Percentiles rank a stretch among this genome's conserved stretches.
These are phyloP conservation scores for Argya squamiceps DNA, from an alignment of 2,797 vertebrate genomes.

Conservation along the genomic window DNA sequence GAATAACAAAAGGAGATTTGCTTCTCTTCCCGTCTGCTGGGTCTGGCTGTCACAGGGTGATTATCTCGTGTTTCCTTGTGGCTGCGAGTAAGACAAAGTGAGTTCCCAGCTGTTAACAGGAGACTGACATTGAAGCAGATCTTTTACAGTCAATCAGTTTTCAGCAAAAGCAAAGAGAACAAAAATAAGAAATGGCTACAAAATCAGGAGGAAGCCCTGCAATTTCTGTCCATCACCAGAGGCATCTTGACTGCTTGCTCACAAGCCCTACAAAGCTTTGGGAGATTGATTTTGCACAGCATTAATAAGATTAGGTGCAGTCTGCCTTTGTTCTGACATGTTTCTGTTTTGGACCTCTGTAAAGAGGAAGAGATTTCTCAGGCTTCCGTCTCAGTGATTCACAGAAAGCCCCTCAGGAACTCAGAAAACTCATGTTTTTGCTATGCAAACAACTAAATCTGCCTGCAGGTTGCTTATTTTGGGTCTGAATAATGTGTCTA, in stretches of 20 bases:
- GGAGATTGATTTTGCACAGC: conserved; percentile 7
- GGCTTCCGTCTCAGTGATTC: neutral
- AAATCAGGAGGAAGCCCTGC: neutral
- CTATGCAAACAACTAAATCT: neutral
- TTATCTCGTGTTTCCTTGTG: conserved; percentile 43
- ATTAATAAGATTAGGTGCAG: conserved; percentile 13
- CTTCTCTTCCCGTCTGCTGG: neutral
- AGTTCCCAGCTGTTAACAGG: conserved; percentile 33
- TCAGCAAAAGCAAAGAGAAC: neutral
- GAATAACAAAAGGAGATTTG: neutral
- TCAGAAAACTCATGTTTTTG: neutral
- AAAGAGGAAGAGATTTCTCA: neutral
- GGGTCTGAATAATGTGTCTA: neutral
- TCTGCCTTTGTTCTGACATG: neutral
- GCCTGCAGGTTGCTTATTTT: neutral
- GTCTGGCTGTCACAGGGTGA: conserved; percentile 38
- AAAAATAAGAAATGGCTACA: conserved; percentile 21
- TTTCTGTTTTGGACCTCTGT: neutral
- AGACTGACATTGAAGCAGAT: conserved; percentile 35
- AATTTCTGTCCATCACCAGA: conserved; percentile 33
- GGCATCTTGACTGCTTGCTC: conserved; percentile 34
- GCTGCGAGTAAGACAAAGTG: conserved; percentile 48
- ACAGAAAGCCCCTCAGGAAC: neutral
- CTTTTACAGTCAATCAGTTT: conserved; percentile 47
- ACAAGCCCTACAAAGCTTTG: neutral